phyloP scores from a whole-genome alignment of 2,797 vertebrate species.

The Manis javanica region DNA sequence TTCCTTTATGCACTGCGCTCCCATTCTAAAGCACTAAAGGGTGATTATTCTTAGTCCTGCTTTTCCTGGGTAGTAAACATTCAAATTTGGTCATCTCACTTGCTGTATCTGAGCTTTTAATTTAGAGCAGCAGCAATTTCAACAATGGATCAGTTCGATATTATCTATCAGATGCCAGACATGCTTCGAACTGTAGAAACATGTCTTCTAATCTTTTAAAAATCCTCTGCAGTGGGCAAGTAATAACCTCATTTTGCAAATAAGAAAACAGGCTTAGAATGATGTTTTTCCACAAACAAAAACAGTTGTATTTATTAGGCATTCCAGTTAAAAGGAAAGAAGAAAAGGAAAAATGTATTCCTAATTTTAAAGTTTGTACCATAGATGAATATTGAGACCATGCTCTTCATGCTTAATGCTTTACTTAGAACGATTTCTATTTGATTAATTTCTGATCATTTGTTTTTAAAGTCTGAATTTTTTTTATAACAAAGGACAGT shows the following conservation, averaged over 20 bases:
- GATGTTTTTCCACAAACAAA: background rate
- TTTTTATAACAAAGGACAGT: background rate
- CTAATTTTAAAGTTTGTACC: background rate
- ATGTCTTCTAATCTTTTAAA: constrained; percentile 18
- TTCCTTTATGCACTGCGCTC: background rate
- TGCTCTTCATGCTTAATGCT: background rate
- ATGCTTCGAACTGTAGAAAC: background rate
- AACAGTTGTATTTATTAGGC: background rate
- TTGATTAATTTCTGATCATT: background rate
- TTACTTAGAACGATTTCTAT: background rate
- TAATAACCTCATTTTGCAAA: constrained; percentile 9
- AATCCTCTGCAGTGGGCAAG: background rate
- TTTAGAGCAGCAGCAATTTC: background rate
- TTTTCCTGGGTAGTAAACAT: background rate
- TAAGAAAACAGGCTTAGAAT: background rate
- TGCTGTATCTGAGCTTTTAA: background rate
- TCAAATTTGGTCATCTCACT: background rate
- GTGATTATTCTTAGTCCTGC: background rate
- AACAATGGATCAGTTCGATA: background rate
- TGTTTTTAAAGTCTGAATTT: background rate
- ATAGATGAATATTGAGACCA: background rate
- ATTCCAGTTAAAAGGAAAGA: constrained; percentile 4
- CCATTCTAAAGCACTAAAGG: background rate
- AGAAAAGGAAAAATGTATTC: background rate
- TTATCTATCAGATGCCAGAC: background rate